Conservation (phyloP, 35 echinoderm and acorn worm genomes). For the Stichopus chloronotus region DNA sequence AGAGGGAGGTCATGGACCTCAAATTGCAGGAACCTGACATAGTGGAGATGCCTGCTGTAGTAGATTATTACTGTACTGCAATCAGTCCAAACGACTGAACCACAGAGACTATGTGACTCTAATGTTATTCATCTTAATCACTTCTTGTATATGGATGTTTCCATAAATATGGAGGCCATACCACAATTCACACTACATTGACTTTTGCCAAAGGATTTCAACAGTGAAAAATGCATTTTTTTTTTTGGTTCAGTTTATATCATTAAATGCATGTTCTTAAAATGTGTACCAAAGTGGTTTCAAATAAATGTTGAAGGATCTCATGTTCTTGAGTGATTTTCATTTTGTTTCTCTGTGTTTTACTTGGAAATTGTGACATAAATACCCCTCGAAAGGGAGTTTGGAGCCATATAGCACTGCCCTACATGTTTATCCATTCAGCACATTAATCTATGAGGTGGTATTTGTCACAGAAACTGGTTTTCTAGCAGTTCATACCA, state of each 20-base stretch:
- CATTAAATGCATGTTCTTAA: conserved; percentile 3
- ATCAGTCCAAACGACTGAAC: too few species aligned
- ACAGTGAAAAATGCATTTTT: conserved; percentile 4
- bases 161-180: conserved; percentile 28
- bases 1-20: too few species aligned
- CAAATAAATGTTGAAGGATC: conserved; percentile 8
- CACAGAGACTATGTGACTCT: too few species aligned
- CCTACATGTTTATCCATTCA: background rate
- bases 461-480: background rate
- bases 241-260: background rate
- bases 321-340: background rate
- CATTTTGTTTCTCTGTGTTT: background rate
- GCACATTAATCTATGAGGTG: background rate
- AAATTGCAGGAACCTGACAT: too few species aligned
- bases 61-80: too few species aligned
- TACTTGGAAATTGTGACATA: conserved; percentile 14
- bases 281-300: conserved; percentile 26
- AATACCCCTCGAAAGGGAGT: background rate
- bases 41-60: too few species aligned
- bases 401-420: background rate
- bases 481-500: too few species aligned
- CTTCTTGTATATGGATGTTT: background rate
- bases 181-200: conserved; percentile 6
- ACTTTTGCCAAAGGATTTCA: conserved; percentile 7
- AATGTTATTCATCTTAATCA: too few species aligned